Conservation (phyloP, 2,113 vertebrate species). For the Verasper variegatus region DNA sequence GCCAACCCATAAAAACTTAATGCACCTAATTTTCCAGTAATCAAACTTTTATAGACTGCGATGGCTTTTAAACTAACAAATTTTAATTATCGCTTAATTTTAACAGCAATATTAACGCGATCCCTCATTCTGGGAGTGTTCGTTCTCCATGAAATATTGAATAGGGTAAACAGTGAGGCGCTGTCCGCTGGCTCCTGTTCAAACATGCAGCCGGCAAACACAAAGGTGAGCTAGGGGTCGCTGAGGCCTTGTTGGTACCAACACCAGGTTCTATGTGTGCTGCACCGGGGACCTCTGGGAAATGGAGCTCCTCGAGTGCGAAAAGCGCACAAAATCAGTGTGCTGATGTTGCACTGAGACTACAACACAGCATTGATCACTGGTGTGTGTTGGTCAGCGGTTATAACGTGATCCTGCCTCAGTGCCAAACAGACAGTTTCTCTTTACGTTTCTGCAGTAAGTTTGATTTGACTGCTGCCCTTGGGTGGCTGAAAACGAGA, state of each 20-base stretch:
- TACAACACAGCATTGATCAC: conserved; percentile 24
- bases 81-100: conserved; percentile 98
- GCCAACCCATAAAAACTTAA: conserved; percentile 94
- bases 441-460: not conserved
- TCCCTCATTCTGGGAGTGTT: conserved; percentile 88
- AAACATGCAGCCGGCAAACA: conserved; percentile 71
- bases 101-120: conserved; percentile 92
- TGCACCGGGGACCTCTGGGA: conserved; percentile 61
- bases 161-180: conserved; percentile 77
- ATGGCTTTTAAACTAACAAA: conserved; percentile 98
- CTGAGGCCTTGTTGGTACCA: conserved; percentile 55
- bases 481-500: conserved; percentile 76
- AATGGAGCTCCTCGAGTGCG: conserved; percentile 27
- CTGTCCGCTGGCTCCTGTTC: conserved; percentile 69
- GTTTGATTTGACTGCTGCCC: conserved; percentile 70
- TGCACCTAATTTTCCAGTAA: conserved; percentile 96
- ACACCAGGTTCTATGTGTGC: conserved; percentile 15
- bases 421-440: not conserved
- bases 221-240: conserved; percentile 74
- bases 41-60: conserved; percentile 99
- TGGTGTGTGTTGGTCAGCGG: conserved; percentile 22
- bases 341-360: conserved; percentile 34
- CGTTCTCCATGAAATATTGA: conserved; percentile 80
- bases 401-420: conserved; percentile 9
- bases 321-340: conserved; percentile 21